phyloP scores from a whole-genome alignment of 1,140 invertebrate genomes.

The Reticulitermes speratus region DNA sequence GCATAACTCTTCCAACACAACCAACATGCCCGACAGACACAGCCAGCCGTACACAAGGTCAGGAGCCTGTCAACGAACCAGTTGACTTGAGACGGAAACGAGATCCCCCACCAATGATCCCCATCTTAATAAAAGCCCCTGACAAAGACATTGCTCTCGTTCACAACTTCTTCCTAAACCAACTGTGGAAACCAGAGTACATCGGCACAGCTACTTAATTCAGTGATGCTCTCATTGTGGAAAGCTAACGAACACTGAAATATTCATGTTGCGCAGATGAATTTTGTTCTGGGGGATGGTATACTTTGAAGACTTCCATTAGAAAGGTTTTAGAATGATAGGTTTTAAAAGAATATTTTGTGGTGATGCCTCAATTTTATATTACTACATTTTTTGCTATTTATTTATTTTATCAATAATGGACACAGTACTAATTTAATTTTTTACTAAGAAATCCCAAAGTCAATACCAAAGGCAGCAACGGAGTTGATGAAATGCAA shows the following conservation, averaged over 20 bases:
- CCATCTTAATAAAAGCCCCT: conserved; percentile 6
- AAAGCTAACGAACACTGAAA: neutral
- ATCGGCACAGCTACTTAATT: conserved; percentile 39
- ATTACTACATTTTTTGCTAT: neutral
- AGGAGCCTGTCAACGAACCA: neutral
- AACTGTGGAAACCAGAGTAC: conserved; percentile 58
- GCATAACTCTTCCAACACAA: neutral
- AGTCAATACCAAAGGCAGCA: conserved; percentile 14
- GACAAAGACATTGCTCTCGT: conserved; percentile 47
- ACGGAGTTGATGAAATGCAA: neutral
- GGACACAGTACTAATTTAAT: conserved; percentile 13
- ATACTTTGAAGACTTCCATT: conserved; percentile 17
- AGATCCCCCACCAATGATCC: conserved; percentile 29
- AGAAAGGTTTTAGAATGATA: neutral
- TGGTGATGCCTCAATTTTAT: conserved; percentile 7
- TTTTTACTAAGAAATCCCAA: conserved; percentile 19
- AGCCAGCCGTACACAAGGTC: neutral
- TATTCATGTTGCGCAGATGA: neutral
- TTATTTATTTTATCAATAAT: neutral
- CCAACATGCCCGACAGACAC: neutral
- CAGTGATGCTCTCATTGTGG: neutral
- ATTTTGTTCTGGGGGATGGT: conserved; percentile 14
- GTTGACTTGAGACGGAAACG: neutral
- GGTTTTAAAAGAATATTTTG: neutral
- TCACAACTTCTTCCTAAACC: conserved; percentile 56